Evolutionary conservation across 2,113 vertebrate species (phyloP), one percentile per base, ranked within the genome.

Genomic region (Pyxicephalus adspersus): DNA sequence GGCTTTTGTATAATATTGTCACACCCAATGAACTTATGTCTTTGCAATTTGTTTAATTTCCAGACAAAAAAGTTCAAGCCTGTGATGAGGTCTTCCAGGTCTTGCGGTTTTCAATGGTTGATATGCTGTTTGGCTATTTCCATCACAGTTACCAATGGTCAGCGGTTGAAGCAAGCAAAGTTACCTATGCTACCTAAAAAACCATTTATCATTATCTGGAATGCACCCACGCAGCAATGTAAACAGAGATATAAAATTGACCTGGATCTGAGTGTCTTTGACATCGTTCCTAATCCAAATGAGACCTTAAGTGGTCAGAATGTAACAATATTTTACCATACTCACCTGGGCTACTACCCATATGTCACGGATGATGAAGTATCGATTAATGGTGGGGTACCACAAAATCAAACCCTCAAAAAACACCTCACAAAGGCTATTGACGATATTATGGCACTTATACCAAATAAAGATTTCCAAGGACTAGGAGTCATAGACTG

Each of bases 261-360:
- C 84, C 86, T 98, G 83, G 94, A 97, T 55, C 94, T 98, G 31
- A 88, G 90, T 0, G 84, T 93, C 72, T 98, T 97, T 26, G 93
- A 97, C 85, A 96, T 98, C 17, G 87, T 94, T 28, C 85, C 95
- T 18, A 98, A 98, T 77, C 87, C 91, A 76, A 94, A 94, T 1
- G 95, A 97, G 84, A 94, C 95, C 25, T 86, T 97, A 61, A 97
- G 93, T 34, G 95, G 96, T 8, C 91, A 94, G 23, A 94, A 89
- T 2, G 92, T 98, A 67, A 94, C 93, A 17, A 95, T 98, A 86
- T 96, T 98, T 91, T 97, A 97, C 83, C 96, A 96, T 84, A 92
- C 91, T 60, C 93, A 95, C 72, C 87, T 98, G 72, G 95, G 95
- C 5, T 87, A 94, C 83, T 99, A 98, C 18, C 95, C 95, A 16